Evolutionary conservation across 2,888 invertebrate genomes (phyloP).

Genomic region (Nephrotoma flavescens): DNA sequence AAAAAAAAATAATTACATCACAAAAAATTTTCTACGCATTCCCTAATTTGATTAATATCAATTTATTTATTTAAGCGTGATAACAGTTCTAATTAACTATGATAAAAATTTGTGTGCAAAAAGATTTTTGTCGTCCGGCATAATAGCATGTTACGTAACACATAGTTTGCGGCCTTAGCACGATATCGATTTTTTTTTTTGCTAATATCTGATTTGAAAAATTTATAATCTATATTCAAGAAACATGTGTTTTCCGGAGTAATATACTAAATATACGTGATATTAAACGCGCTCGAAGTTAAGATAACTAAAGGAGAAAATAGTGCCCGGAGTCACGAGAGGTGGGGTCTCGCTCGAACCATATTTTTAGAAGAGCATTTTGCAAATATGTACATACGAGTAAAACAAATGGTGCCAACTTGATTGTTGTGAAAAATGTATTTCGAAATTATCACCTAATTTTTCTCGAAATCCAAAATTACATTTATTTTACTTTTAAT

Average conservation of each 20-base stretch:
- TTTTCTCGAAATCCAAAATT: not conserved
- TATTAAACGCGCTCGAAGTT: not conserved
- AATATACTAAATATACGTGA: not conserved
- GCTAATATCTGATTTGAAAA: not conserved
- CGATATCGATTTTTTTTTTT: not conserved
- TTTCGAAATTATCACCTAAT: not conserved
- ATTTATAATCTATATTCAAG: not conserved
- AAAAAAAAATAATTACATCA: not conserved
- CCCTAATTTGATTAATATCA: not conserved
- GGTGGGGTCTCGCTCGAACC: not conserved
- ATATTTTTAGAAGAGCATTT: not conserved
- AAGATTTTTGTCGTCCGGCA: not conserved
- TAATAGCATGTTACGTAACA: not conserved
- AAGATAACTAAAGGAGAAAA: not conserved
- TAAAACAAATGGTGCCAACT: not conserved
- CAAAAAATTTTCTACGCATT: not conserved
- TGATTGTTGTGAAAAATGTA: not conserved
- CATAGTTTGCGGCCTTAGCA: not conserved
- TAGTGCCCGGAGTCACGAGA: not conserved
- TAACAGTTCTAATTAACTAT: not conserved
- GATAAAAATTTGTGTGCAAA: not conserved
- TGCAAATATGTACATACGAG: not conserved
- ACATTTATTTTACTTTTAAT: not conserved
- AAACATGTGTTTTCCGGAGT: not conserved
- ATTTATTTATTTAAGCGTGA: not conserved